Evolutionary conservation across 1,140 invertebrate genomes (phyloP).

Genomic region (Phenacoccus solenopsis): DNA sequence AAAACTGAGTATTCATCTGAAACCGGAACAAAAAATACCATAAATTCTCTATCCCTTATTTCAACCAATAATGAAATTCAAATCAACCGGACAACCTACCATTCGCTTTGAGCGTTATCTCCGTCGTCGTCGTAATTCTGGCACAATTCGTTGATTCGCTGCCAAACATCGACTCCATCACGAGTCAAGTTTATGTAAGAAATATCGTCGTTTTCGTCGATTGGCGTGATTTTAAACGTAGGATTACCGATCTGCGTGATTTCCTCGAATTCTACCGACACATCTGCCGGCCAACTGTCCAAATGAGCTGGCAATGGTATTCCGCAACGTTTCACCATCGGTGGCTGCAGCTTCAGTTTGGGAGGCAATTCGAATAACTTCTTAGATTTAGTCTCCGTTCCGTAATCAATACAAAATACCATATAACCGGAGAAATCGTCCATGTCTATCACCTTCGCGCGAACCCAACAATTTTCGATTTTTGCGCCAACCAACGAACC

Average conservation of each 20-base stretch:
- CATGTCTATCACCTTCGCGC: background rate
- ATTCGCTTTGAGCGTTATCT: no score
- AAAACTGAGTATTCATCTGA: no score
- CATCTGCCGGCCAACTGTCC: background rate
- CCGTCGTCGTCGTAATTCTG: background rate
- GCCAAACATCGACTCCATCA: background rate
- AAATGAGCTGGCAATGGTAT: background rate
- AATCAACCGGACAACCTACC: no score
- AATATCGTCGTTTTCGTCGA: background rate
- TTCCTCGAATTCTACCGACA: background rate
- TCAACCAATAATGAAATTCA: no score
- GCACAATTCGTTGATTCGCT: background rate
- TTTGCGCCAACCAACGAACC: background rate
- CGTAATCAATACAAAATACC: background rate
- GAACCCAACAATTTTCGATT: background rate
- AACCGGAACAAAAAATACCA: no score
- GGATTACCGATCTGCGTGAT: background rate
- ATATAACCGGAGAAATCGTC: background rate
- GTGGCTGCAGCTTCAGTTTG: background rate
- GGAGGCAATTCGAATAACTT: background rate
- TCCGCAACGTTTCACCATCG: background rate
- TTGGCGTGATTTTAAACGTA: background rate
- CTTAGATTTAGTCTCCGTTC: background rate
- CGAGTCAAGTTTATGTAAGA: background rate
- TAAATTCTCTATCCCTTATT: no score